A percentile compares a stretch with the other conserved stretches of the same genome.
phyloP scores from a whole-genome alignment of 2,113 vertebrate genomes.

The Dolichallabes microphthalmus region DNA sequence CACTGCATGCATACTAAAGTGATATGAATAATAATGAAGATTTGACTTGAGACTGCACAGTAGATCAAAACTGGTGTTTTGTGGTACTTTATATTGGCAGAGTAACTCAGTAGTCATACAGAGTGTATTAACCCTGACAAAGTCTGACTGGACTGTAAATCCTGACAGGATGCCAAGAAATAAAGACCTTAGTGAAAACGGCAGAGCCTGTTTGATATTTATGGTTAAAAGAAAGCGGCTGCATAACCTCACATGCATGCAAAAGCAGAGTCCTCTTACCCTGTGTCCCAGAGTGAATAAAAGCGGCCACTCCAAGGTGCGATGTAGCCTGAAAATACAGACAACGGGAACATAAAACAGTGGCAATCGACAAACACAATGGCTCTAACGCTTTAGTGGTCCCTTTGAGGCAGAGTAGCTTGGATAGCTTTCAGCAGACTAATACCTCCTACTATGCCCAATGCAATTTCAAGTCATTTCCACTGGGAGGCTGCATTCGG shows the following conservation, averaged over 20 bases:
- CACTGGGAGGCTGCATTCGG: slow-evolving; percentile 24
- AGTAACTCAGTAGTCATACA: not conserved
- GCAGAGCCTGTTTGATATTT: not conserved
- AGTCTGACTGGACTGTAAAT: not conserved
- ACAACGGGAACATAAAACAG: slow-evolving; percentile 36
- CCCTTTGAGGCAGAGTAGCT: slow-evolving; percentile 29
- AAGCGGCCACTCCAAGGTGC: slow-evolving; percentile 98
- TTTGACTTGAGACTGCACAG: slow-evolving; percentile 17
- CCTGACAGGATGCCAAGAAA: not conserved
- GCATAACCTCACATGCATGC: not conserved
- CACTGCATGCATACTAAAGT: not conserved
- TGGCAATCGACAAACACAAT: slow-evolving; percentile 16
- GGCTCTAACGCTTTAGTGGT: slow-evolving; percentile 18
- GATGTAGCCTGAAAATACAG: slow-evolving; percentile 83
- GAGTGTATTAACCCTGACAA: not conserved
- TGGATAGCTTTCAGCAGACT: slow-evolving; percentile 38
- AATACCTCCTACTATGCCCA: slow-evolving; percentile 33
- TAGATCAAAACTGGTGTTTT: not conserved
- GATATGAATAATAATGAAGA: not conserved
- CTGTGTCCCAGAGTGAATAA: slow-evolving; percentile 98
- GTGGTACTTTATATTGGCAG: not conserved
- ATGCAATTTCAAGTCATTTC: slow-evolving; percentile 42
- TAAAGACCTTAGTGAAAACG: not conserved
- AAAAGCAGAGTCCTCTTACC: slow-evolving; percentile 74
- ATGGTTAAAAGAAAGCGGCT: not conserved